Evolutionary conservation across 2,113 vertebrate species (phyloP), one percentile per base, ranked within the genome.

Genomic region (Lampris incognitus): DNA sequence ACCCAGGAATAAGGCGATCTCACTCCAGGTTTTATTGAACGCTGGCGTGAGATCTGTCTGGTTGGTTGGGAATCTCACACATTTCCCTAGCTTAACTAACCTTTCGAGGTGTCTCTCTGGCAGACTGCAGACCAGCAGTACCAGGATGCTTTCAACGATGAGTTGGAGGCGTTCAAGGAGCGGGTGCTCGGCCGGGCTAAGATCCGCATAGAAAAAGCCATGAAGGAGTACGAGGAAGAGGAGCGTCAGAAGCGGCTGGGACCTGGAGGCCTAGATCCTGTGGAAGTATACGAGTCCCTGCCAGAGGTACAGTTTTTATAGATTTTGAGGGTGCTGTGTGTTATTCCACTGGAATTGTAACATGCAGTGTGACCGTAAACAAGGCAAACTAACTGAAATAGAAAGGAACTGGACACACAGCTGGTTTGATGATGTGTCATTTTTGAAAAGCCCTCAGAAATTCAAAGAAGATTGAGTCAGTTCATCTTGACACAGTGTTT

Each of bases 121-220:
- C 85, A 99, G 97, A 98, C 96, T 0, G 96, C 97, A 0, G 97
- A 98, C 69, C 96, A 96, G 71, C 97, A 97, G 86, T 98, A 99
- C 88, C 95, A 97, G 92, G 97, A 99, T 0, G 97, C 97, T 1
- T 98, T 99, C 88, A 97, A 95, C 0, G 96, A 98, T 0, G 97
- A 99, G 85, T 91, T 98, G 81, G 96, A 96, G 59, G 94, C 96
- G 0, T 99, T 98, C 83, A 98, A 98, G 82, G 96, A 95, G 66
- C 89, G 97, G 0, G 97, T 98, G 51, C 93, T 95, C 0, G 95
- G 94, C 38, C 92, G 97, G 0, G 97, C 97, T 0, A 96, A 96
- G 90, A 95, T 95, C 3, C 95, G 97, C 51, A 93, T 98, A 0
- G 97, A 99, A 76, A 97, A 96, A 66, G 97, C 97, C 1, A 88